Conservation (phyloP, 1,140 invertebrate genomes). For the Rhopalosiphum padi region DNA sequence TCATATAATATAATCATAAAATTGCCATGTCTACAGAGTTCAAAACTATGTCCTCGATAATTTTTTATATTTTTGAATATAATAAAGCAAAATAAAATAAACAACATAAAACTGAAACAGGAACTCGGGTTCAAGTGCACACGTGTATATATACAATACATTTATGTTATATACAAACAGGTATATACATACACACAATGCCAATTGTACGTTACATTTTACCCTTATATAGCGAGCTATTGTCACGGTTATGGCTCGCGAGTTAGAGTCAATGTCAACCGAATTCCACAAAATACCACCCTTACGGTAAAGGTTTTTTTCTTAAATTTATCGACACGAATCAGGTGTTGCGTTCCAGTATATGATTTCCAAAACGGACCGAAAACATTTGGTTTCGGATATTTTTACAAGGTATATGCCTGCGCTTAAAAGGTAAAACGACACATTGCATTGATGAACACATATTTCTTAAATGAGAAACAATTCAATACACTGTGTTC, state of each 20-base stretch:
- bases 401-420: not conserved
- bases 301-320: conserved; percentile 28
- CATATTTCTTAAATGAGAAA: not conserved
- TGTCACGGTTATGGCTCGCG: not conserved
- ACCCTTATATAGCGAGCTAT: not conserved
- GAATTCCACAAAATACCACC: conserved; percentile 14
- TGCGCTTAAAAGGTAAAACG: not conserved
- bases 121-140: conserved; percentile 11
- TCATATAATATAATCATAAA: too few relatives aligned
- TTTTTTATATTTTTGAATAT: not conserved
- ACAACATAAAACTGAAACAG: not conserved
- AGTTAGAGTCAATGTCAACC: conserved; percentile 8
- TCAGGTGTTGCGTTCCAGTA: not conserved
- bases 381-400: not conserved
- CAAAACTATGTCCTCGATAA: not conserved
- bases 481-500: not conserved
- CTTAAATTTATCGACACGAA: not conserved
- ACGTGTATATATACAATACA: not conserved
- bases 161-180: not conserved
- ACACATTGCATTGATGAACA: too few relatives aligned
- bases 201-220: not conserved
- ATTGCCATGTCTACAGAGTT: not conserved
- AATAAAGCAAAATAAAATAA: not conserved
- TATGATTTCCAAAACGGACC: not conserved
- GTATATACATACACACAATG: not conserved